Conservation (phyloP, 2,113 vertebrate genomes). For the Xenopus borealis region DNA sequence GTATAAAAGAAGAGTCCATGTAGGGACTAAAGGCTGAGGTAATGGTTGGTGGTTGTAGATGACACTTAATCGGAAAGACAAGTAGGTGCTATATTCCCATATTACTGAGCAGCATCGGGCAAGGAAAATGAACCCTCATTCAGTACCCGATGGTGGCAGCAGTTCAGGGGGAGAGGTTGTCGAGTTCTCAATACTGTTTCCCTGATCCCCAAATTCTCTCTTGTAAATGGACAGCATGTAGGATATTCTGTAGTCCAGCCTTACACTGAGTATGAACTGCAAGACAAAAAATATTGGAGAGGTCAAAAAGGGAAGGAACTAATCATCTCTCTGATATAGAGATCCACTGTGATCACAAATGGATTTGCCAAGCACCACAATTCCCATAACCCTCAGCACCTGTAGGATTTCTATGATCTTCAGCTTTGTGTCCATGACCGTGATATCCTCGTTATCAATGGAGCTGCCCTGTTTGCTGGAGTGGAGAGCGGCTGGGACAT, state of each 20-base stretch:
- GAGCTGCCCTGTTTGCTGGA: constrained; percentile 71
- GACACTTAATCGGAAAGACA: no score
- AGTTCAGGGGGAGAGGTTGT: constrained; percentile 59
- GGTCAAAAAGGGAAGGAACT: no score
- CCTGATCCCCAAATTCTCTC: constrained; percentile 86
- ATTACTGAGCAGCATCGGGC: no score
- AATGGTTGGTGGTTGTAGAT: no score
- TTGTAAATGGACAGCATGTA: constrained; percentile 94
- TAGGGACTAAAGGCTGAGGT: no score
- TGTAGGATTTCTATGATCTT: constrained; percentile 98
- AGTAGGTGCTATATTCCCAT: no score
- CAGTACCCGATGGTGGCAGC: constrained; percentile 64
- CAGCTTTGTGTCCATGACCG: constrained; percentile 96
- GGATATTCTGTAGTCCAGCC: constrained; percentile 93
- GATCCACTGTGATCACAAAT: no score
- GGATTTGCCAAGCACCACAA: no score
- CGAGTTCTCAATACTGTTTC: constrained; percentile 57
- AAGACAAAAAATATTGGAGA: neutral
- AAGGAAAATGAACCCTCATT: no score
- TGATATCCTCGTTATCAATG: constrained; percentile 83
- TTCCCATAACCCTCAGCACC: constrained; percentile 60
- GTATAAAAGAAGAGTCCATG: no score
- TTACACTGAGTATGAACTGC: constrained; percentile 94
- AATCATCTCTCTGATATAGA: no score
- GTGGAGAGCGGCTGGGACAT: constrained; percentile 67